Evolutionary conservation across 2,797 vertebrate species (phyloP), one percentile per base, ranked within the genome.

Genomic region (Pipistrellus pipistrellus): DNA sequence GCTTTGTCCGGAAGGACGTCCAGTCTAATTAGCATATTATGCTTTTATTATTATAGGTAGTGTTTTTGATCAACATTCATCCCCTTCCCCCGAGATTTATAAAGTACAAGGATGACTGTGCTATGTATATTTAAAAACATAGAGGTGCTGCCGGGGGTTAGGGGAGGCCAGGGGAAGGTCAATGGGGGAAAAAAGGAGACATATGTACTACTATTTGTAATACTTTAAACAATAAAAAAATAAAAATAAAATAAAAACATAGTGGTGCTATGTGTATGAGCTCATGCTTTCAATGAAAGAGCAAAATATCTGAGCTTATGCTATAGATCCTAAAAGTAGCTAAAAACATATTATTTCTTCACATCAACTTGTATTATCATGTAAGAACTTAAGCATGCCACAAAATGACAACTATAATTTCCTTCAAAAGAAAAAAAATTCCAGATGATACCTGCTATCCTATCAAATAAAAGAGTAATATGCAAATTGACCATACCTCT

Each of bases 31-130:
- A 62, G 59, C 11, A 30, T 30, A 62, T 62, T 30, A 30, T 3
- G 13, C 27, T 62, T 62, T 62, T 62, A 62, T 62, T 62, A 62
- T 62, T 62, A 30, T 62, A 30, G 25, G 57, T 88, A 95, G 30
- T 84, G 83, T 83, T 85, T 97, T 92, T 90, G 59, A 64, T 90
- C 78, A 82, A 75, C 55, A 20, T 69, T 93, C 78, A 91, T 3
- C 17, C 35, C 41, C 51, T 14, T 78, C 83, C 84, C 90, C 25
- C 27, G 27, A 64, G 85, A 84, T 72, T 68, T 44, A 64, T n/a
- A 38, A 94, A 72, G 17, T 85, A 62, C 14, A 78, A 78, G 5
- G 30, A 90, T 92, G 51, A 82, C 73, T 91, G 51, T 84, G 14
- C 84, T 90, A 90, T 71, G 17, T 55, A 21, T 68, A 18, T 21